Conservation (phyloP, 1,140 invertebrate species). For the Xylocopa sonorina region DNA sequence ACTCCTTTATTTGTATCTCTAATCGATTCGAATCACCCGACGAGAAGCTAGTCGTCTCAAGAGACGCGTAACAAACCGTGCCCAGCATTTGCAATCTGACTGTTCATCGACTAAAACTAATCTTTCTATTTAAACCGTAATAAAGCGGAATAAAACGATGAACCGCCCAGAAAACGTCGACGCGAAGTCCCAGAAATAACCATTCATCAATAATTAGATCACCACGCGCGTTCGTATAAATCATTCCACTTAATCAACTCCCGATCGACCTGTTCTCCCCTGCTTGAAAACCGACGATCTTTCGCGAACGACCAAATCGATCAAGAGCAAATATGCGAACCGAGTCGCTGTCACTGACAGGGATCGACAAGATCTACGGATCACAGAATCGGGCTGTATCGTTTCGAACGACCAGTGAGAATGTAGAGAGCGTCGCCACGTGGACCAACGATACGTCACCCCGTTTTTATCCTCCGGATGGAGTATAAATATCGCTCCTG, state of each 20-base stretch:
- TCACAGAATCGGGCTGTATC: background rate
- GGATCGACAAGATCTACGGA: constrained; percentile 5
- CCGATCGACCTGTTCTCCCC: background rate
- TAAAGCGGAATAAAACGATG: background rate
- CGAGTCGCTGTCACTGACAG: background rate
- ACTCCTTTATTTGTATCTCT: constrained; percentile 57
- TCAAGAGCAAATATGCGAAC: constrained; percentile 20
- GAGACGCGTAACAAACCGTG: background rate
- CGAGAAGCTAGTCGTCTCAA: constrained; percentile 15
- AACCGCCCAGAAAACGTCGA: background rate
- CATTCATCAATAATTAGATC: background rate
- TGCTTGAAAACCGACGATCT: background rate
- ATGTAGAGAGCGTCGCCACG: constrained; percentile 15
- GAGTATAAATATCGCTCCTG: constrained; percentile 48
- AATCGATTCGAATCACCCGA: constrained; percentile 59
- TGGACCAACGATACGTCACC: constrained; percentile 33
- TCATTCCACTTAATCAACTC: background rate
- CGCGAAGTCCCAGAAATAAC: background rate
- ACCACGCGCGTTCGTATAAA: background rate
- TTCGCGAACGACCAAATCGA: background rate
- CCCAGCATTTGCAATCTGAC: background rate
- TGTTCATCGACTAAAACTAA: background rate
- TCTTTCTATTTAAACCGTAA: background rate
- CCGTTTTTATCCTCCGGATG: constrained; percentile 29
- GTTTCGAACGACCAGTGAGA: background rate